Evolutionary conservation across 2,888 invertebrate species (phyloP).

Genomic region (Laothoe populi): DNA sequence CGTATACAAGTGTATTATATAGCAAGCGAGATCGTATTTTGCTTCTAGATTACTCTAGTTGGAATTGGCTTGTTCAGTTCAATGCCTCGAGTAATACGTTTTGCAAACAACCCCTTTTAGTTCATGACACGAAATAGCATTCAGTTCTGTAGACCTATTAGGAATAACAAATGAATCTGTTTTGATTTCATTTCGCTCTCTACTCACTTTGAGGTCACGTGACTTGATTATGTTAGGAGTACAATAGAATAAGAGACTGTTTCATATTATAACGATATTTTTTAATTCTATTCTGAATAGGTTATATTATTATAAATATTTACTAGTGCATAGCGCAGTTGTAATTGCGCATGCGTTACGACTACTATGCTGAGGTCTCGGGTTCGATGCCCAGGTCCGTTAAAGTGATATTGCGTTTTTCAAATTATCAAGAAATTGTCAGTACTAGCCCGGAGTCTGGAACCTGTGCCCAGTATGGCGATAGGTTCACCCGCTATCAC

Average conservation of each 20-base stretch:
- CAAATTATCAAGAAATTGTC: too few relatives aligned
- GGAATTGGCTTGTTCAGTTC: slow-evolving; percentile 60
- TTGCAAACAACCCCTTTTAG: slow-evolving; percentile 54
- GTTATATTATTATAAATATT: too few relatives aligned
- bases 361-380: too few relatives aligned
- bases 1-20: slow-evolving; percentile 17
- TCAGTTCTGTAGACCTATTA: slow-evolving; percentile 35
- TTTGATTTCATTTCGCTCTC: slow-evolving; percentile 10
- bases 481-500: too few relatives aligned
- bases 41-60: slow-evolving; percentile 56
- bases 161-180: slow-evolving; percentile 25
- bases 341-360: too few relatives aligned
- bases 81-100: slow-evolving; percentile 61
- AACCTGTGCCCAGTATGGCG: too few relatives aligned
- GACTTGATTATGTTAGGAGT: background rate
- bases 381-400: too few relatives aligned
- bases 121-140: slow-evolving; percentile 42
- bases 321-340: too few relatives aligned
- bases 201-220: background rate
- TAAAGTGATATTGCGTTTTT: too few relatives aligned
- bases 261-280: background rate
- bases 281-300: too few relatives aligned
- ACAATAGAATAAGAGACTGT: too few relatives aligned
- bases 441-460: too few relatives aligned
- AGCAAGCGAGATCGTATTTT: slow-evolving; percentile 45